Base-by-base conservation (phyloP, 2,888 invertebrate species). In the Ischnura elegans region DNA sequence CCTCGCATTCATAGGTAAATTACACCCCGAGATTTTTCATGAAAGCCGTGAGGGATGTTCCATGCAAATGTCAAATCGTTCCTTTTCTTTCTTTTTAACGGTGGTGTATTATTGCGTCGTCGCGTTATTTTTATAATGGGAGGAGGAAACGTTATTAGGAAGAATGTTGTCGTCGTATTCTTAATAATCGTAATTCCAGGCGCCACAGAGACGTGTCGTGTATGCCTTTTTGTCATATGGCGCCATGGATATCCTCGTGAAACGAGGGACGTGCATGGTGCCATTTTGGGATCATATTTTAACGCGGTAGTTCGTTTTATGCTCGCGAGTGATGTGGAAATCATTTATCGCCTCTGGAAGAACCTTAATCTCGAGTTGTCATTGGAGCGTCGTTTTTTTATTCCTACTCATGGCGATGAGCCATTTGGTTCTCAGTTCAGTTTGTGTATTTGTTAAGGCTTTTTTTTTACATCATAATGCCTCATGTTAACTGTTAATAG, bases 11-110 rank as follows among this genome's bases (percentile, higher is more conserved):
- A 36, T 21, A 51, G 90, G n/a, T 76, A 76, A 76, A 76, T 76
- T 76, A 76, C 76, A 76, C 76, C 76, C 76, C 36, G 43, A 61
- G 42, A 90, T 66, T 90, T 61, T n/a, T 90, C 61, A 90, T 90
- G 90, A 90, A 90, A 90, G 66, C 61, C 61, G 61, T 90, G 90
- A 43, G 42, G 90, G 25, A 66, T 61, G 90, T 55, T 43, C 36
- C 43, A 90, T 90, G 90, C 61, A 90, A 90, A 90, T 90, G 90
- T 61, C 90, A 90, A 90, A 66, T 36, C 61, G 90, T 42, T 42
- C 42, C 10, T 61, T 90, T 90, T 45, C 90, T 21, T 61, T 43
- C 43, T 61, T 55, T 51, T 90, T 90, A 61, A 90, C 43, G 66
- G 61, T n/a, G n/a, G 25, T 43, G 29, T 55, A 66, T 61, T 90